Conservation (phyloP, 1,140 invertebrate species). For the Diachasmimorpha longicaudata region DNA sequence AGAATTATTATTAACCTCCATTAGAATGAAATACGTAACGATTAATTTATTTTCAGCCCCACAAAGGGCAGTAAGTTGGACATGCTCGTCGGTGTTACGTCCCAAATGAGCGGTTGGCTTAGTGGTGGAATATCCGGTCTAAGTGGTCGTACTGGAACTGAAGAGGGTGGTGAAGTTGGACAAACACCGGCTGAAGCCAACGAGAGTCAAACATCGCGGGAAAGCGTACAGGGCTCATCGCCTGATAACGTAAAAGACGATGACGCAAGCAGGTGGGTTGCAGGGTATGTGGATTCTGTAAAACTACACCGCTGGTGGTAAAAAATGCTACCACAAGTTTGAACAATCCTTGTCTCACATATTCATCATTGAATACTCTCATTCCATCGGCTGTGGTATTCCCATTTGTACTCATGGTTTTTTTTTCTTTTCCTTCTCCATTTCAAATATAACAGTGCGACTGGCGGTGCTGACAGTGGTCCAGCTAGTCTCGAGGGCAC, state of each 20-base stretch:
- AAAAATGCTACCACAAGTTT: slow-evolving; percentile 12
- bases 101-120: slow-evolving; percentile 80
- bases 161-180: slow-evolving; percentile 51
- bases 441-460: slow-evolving; percentile 69
- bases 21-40: not conserved
- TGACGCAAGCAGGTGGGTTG: slow-evolving; percentile 71
- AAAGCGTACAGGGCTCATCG: slow-evolving; percentile 61
- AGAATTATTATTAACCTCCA: not conserved
- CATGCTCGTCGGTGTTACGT: slow-evolving; percentile 82
- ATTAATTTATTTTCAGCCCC: slow-evolving; percentile 62
- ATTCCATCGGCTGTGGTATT: not conserved
- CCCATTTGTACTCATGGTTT: not conserved
- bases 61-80: slow-evolving; percentile 76
- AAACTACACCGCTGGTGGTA: slow-evolving; percentile 32
- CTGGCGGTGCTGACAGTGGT: slow-evolving; percentile 83
- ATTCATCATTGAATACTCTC: slow-evolving; percentile 3
- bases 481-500: slow-evolving; percentile 76
- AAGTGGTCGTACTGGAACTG: slow-evolving; percentile 59
- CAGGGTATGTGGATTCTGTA: slow-evolving; percentile 47
- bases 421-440: slow-evolving; percentile 22
- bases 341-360: slow-evolving; percentile 20
- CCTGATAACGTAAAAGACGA: slow-evolving; percentile 71
- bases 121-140: slow-evolving; percentile 75
- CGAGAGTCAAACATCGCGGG: slow-evolving; percentile 55
- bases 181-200: slow-evolving; percentile 57